Base-by-base conservation (phyloP, 1,140 invertebrate species). In the Holotrichia oblita region DNA sequence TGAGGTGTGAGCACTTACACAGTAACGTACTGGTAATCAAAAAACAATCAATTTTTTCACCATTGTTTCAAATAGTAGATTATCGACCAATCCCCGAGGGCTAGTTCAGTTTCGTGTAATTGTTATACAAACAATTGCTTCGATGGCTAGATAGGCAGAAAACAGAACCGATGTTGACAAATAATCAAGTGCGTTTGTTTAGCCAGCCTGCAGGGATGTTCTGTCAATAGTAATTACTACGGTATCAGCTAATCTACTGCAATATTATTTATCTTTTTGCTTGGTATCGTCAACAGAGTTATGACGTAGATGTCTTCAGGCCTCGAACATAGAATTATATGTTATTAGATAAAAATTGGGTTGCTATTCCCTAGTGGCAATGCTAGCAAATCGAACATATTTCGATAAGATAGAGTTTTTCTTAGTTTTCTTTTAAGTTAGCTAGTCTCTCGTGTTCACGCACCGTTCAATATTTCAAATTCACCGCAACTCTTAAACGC, bases 171-270 rank as follows among this genome's bases (percentile, higher is more conserved):
- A 55, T 55, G 48, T 55, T 55, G 48, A 55, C 48, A 55, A 55
- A 55, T 55, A 55, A 55, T 55, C 48, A 55, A 55, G 14, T 17
- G 48, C 12, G 48, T 55, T 55, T 55, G 48, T 55, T 55, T 55
- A 55, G n/a, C n/a, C 12, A 3, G 48, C 48, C 48, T 17, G 48
- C n/a, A 55, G 48, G 48, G 48, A 17, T 17, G 17, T 55, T 17
- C 48, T 55, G 48, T 55, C 48, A 55, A 55, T 55, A 55, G 48
- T 55, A 55, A 55, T 55, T 55, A 55, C 17, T 55, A 55, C 48
- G 48, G 48, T 55, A 55, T 55, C 48, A 17, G 48, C n/a, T 55
- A 55, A 55, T 55, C 48, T 55, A 55, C 48, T 17, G 17, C 17
- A 55, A 55, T 55, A 55, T 55, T 55, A 55, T 55, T 55, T 55